These are phyloP conservation scores for Tyto alba DNA, from an alignment of 2,113 vertebrate genomes.

Conservation along the genomic window DNA sequence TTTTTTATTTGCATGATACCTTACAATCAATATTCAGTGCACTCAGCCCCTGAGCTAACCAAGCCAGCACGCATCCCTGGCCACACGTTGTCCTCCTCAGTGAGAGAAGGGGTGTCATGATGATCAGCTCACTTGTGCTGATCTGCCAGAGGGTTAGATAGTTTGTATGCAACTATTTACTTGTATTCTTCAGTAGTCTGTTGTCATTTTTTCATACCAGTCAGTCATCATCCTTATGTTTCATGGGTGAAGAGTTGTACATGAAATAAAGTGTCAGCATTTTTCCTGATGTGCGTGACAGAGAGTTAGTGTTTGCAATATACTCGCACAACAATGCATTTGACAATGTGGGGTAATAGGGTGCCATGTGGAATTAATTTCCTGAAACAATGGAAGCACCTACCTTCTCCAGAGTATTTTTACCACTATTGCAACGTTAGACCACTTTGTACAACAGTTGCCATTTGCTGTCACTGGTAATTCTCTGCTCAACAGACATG, in stretches of 20 bases:
- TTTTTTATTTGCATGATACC: background rate
- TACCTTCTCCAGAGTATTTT: background rate
- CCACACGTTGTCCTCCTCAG: rapidly evolving
- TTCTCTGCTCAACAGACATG: background rate
- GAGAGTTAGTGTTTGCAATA: background rate
- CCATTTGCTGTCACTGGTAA: background rate
- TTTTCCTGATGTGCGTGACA: rapidly evolving
- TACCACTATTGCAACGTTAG: background rate
- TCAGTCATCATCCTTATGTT: background rate
- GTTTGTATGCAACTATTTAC: background rate
- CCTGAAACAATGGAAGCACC: background rate
- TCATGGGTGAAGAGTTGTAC: background rate
- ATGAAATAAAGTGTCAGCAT: background rate
- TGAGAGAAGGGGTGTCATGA: rapidly evolving
- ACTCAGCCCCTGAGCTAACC: background rate
- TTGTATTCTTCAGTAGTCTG: background rate
- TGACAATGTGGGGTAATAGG: rapidly evolving
- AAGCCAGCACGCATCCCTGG: rapidly evolving
- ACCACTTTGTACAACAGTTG: background rate
- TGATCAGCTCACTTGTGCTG: rapidly evolving
- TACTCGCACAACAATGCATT: rapidly evolving
- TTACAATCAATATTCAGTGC: background rate
- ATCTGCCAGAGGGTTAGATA: background rate
- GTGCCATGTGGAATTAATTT: background rate
- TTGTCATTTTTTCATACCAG: background rate